A percentile compares a stretch with the other conserved stretches of the same genome.
phyloP scores from a whole-genome alignment of 2,113 vertebrate species.

The Procavia capensis region DNA sequence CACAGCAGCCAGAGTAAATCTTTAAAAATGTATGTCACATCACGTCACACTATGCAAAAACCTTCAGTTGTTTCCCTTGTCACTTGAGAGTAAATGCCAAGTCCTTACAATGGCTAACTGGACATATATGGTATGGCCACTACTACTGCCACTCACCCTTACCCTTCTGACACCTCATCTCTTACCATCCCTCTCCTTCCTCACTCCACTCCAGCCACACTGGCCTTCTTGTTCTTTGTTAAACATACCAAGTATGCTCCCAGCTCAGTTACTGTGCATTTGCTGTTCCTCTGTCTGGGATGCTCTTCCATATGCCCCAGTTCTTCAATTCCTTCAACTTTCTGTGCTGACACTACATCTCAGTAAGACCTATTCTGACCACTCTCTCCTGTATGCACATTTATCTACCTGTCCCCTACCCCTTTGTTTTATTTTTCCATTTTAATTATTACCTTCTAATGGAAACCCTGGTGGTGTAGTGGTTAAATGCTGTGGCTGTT shows the following conservation, averaged over 20 bases:
- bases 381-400: background rate
- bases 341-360: background rate
- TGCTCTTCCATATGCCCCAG: background rate
- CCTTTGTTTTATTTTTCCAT: background rate
- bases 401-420: no score
- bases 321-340: background rate
- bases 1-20: background rate
- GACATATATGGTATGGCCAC: background rate
- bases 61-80: background rate
- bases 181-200: background rate
- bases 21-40: background rate
- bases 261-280: background rate
- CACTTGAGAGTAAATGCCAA: background rate
- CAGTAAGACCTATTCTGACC: background rate
- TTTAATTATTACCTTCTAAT: conserved; percentile 13
- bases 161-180: background rate
- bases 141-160: background rate
- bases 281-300: background rate
- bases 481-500: no score
- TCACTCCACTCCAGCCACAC: background rate
- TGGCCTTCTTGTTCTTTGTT: background rate
- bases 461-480: no score
- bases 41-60: background rate
- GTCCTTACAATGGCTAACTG: background rate
- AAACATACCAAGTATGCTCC: background rate